Conservation (phyloP, 2,888 invertebrate species). For the Netelia melanura region DNA sequence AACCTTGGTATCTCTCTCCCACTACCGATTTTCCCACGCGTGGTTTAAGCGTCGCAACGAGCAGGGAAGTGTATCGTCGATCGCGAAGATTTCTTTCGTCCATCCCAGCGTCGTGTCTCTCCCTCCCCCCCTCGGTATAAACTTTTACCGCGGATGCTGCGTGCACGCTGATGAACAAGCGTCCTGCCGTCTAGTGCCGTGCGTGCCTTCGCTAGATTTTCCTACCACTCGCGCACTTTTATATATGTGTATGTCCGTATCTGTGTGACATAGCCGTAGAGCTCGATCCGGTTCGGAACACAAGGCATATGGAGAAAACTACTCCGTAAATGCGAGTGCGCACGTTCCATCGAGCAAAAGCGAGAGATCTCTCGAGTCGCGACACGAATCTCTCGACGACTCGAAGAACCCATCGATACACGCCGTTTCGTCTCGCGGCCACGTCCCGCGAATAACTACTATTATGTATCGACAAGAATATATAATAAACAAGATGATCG, state of each 20-base stretch:
- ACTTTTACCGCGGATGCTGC: constrained; percentile 45
- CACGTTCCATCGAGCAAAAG: constrained; percentile 40
- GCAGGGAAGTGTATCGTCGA: constrained; percentile 70
- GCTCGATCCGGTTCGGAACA: constrained; percentile 56
- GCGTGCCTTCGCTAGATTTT: constrained; percentile 68
- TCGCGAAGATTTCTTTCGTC: constrained; percentile 31
- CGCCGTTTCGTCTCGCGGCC: constrained; percentile 33
- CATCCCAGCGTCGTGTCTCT: background rate
- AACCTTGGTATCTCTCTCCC: constrained; percentile 76
- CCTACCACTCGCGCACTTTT: constrained; percentile 28
- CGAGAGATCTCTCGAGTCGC: constrained; percentile 53
- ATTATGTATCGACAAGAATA: too few relatives aligned
- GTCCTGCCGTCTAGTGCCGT: constrained; percentile 79
- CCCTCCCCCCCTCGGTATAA: background rate
- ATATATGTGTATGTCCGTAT: constrained; percentile 1
- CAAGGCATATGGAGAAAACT: constrained; percentile 19
- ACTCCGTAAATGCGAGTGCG: constrained; percentile 23
- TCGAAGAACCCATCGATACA: constrained; percentile 25
- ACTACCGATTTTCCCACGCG: constrained; percentile 80
- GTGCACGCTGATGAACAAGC: constrained; percentile 70
- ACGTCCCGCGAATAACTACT: constrained; percentile 16
- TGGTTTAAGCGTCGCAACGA: constrained; percentile 73
- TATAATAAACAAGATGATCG: too few relatives aligned
- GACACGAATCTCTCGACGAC: constrained; percentile 51
- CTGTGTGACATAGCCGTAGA: background rate